Evolutionary conservation across 2,113 vertebrate genomes (phyloP), one percentile per base, ranked within the genome.

Genomic region (Mystacornis crossleyi): DNA sequence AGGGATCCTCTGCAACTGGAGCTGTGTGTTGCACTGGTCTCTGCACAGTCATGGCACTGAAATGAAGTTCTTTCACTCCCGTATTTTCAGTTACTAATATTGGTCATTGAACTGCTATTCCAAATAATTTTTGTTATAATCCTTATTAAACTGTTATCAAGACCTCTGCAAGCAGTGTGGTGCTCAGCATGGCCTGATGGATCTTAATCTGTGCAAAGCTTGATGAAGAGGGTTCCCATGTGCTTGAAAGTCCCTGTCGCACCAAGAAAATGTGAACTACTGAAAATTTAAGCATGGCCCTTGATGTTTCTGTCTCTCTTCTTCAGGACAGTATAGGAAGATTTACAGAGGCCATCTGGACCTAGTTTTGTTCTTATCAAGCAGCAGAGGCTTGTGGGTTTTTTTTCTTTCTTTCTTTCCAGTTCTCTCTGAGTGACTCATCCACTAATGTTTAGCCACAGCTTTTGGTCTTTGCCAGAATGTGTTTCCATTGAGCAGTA

Each of bases 351-450:
- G 73, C 48, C 57, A 85, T 85, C 80, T 91, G 90, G 58, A 92
- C 33, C 14, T 70, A 33, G 36, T 91, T 78, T 79, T 74, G n/a
- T 66, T 92, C 87, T 96, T 96, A 94, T 89, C 95, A 94, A 93
- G 66, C 48, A 80, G 50, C 47, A 79, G 62, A 84, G 33, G 4
- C 2, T 48, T 29, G 29, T 51, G 8, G 29, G 4, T 4, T 25
- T 8, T 9, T 15, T 14, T 38, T 25, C 2, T 9, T 38, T 17
- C 21, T 62, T 79, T 74, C 73, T 65, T 95, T 85, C 77, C 79
- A 90, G 54, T 62, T 85, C 48, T 51, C 36, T 65, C 54, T 50
- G 74, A 83, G 36, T 95, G 92, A 97, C 64, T 94, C 93, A 96
- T 42, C 40, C 70, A 75, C 10, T n/a, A 62, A 87, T 34, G 48